These are phyloP conservation scores for Unio delphinus DNA, from an alignment of 2,888 invertebrate genomes.

Conservation along the genomic window DNA sequence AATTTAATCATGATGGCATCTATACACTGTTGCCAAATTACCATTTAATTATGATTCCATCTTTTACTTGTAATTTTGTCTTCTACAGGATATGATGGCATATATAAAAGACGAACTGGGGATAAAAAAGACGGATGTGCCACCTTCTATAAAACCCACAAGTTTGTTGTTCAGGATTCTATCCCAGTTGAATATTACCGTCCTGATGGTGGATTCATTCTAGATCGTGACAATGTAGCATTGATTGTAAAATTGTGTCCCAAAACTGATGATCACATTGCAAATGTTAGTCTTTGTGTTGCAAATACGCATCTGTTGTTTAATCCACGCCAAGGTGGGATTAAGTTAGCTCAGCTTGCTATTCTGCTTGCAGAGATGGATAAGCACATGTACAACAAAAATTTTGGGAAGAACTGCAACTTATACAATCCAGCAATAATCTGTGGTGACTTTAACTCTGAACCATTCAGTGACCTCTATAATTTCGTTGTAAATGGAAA, in stretches of 20 bases:
- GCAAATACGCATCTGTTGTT: slow-evolving; percentile 96
- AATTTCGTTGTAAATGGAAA: slow-evolving; percentile 79
- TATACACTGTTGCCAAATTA: too few relatives aligned
- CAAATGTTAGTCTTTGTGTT: slow-evolving; percentile 77
- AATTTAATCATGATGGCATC: too few relatives aligned
- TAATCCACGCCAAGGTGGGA: slow-evolving; percentile 90
- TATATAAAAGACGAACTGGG: slow-evolving; percentile 87
- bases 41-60: too few relatives aligned
- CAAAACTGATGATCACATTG: slow-evolving; percentile 8
- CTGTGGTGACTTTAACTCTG: slow-evolving; percentile 94
- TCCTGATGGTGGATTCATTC: slow-evolving; percentile 72
- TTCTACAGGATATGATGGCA: slow-evolving; percentile 79
- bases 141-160: slow-evolving; percentile 82
- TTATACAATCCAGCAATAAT: slow-evolving; percentile 85
- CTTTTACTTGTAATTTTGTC: too few relatives aligned
- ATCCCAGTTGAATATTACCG: slow-evolving; percentile 80
- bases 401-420: slow-evolving; percentile 1
- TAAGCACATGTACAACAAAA: slow-evolving; percentile 74
- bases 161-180: slow-evolving; percentile 80
- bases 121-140: slow-evolving; percentile 90
- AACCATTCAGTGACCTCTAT: slow-evolving; percentile 82
- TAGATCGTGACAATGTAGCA: slow-evolving; percentile 91
- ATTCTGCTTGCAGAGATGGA: slow-evolving; percentile 89
- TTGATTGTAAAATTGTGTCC: slow-evolving; percentile 81
- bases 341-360: slow-evolving; percentile 90